Evolutionary conservation across 2,888 invertebrate genomes (phyloP).

Genomic region (Apeira syringaria): DNA sequence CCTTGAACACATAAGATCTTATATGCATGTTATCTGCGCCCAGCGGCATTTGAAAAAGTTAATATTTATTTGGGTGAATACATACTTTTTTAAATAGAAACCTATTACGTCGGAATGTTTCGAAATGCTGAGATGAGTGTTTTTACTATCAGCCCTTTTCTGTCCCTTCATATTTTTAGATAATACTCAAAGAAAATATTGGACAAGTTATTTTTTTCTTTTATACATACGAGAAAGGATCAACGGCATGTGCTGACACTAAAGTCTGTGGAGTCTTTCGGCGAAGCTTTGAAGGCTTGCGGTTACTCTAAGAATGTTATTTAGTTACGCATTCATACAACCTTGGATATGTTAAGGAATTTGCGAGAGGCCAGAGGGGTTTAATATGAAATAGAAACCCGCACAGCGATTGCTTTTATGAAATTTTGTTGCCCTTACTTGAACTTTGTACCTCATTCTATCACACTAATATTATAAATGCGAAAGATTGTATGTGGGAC

Average conservation of each 20-base stretch:
- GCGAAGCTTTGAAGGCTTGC: conserved; percentile 38
- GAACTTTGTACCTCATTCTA: too few species aligned
- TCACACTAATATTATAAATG: too few species aligned
- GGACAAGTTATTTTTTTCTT: conserved; percentile 7
- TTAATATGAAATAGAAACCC: not conserved
- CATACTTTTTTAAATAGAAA: too few species aligned
- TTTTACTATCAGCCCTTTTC: not conserved
- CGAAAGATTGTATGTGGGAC: too few species aligned
- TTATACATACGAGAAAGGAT: conserved; percentile 31
- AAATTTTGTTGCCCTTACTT: too few species aligned
- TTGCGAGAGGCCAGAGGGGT: conserved; percentile 25
- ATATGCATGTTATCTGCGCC: too few species aligned
- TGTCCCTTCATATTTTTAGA: not conserved
- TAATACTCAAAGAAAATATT: conserved; percentile 9
- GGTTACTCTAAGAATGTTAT: conserved; percentile 46
- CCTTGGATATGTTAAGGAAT: conserved; percentile 42
- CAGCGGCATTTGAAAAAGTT: too few species aligned
- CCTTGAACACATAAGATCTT: too few species aligned
- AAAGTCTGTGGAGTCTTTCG: conserved; percentile 39
- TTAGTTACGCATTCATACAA: conserved; percentile 48
- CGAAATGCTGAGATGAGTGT: not conserved
- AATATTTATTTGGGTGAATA: too few species aligned
- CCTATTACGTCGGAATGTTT: too few species aligned
- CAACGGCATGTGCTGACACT: conserved; percentile 39
- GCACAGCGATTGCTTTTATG: too few species aligned